phyloP scores from a whole-genome alignment of 2,888 invertebrate species.

The Horisme vitalbata region DNA sequence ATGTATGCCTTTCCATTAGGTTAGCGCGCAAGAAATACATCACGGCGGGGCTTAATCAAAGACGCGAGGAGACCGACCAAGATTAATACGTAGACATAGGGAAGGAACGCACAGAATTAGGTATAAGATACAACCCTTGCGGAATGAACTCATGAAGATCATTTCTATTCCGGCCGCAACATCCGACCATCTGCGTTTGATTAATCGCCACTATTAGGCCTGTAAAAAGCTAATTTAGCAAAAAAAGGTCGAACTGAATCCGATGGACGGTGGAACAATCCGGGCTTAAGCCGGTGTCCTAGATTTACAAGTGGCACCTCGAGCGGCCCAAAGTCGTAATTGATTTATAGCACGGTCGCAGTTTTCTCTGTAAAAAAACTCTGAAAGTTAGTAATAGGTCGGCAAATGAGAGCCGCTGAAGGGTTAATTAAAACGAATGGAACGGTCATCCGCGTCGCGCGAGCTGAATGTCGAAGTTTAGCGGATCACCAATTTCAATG shows the following conservation, averaged over 20 bases:
- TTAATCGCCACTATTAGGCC: slow-evolving; percentile 24
- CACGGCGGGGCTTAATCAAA: slow-evolving; percentile 77
- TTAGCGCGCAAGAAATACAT: slow-evolving; percentile 78
- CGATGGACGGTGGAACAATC: slow-evolving; percentile 14
- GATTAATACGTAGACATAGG: slow-evolving; percentile 74
- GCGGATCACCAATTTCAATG: slow-evolving; percentile 81
- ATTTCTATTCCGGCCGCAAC: slow-evolving; percentile 34
- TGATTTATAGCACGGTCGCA: slow-evolving; percentile 61
- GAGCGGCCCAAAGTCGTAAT: slow-evolving; percentile 48
- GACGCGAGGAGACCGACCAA: slow-evolving; percentile 68
- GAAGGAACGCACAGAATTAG: slow-evolving; percentile 55
- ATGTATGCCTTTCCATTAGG: slow-evolving; percentile 80
- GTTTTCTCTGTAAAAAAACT: slow-evolving; percentile 49
- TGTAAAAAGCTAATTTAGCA: slow-evolving; percentile 26
- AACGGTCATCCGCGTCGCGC: slow-evolving; percentile 65
- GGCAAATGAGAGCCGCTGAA: slow-evolving; percentile 64
- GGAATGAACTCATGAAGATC: slow-evolving; percentile 49
- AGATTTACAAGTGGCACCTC: slow-evolving; percentile 36
- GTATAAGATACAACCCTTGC: slow-evolving; percentile 50
- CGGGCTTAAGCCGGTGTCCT: slow-evolving; percentile 16
- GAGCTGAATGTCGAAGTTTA: slow-evolving; percentile 76
- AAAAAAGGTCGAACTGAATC: slow-evolving; percentile 19
- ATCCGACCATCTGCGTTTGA: slow-evolving; percentile 26
- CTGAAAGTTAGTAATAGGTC: slow-evolving; percentile 62
- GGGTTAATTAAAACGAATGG: slow-evolving; percentile 80